Evolutionary conservation across 2,888 invertebrate species (phyloP), one percentile per base, ranked within the genome.

Genomic region (Tenthredo scrophulariae): DNA sequence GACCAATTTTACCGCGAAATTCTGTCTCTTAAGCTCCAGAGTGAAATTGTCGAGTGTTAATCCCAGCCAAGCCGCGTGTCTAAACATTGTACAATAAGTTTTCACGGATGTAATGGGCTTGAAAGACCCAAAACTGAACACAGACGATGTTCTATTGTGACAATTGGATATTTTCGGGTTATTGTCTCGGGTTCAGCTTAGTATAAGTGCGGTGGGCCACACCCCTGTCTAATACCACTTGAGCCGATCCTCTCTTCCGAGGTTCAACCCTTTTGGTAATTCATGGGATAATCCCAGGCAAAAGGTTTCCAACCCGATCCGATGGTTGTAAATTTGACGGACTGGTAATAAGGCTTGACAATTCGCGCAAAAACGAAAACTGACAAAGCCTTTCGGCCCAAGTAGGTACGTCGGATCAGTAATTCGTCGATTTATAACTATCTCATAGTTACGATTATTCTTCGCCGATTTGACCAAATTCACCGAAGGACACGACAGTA

Each of bases 181-280:
- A 83, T 67, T 65, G 83, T 83, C 80, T 83, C 65, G 43, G 70
- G 18, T 46, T 29, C 1, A 22, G 67, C 67, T 22, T 43, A 67
- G 37, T 62, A 46, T 83, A 83, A 70, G 22, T 83, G 83, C 67
- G 46, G 83, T 50, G 50, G 83, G 83, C 83, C 83, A 67, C 83
- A 83, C 83, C 83, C 65, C 67, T 40, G 65, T 29, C 67, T 58
- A 58, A 62, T 40, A 40, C 83, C 83, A 70, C 67, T 43, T 70
- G 67, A 67, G 70, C 67, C n/a, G 26, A 83, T 70, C 70, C 70
- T 26, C 50, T 26, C 37, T 1, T 7, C 22, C n/a, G 0, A 26
- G 83, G 67, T 46, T 26, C 33, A 83, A 83, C 83, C 83, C 83
- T 67, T 83, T 26, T 29, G 43, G 26, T 50, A 67, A 43, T 83